These are phyloP conservation scores for Nyctalus aviator DNA, from an alignment of 2,797 vertebrate species.

Conservation along the genomic window DNA sequence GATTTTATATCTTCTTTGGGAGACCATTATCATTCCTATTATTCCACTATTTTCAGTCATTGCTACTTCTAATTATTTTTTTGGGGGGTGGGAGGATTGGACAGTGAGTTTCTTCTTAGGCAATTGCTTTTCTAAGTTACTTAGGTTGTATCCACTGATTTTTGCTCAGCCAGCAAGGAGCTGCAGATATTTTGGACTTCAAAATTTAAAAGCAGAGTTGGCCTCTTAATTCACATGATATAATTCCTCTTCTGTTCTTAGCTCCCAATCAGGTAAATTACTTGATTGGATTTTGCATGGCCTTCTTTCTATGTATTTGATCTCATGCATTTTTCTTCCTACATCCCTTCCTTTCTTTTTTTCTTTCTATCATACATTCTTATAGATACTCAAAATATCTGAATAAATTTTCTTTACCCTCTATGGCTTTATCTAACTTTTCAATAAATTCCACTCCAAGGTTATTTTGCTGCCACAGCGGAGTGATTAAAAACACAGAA, in stretches of 20 bases:
- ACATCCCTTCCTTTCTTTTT: accelerated
- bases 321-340: neutral
- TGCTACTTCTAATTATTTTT: neutral
- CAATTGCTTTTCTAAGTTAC: neutral
- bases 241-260: neutral
- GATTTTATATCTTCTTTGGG: neutral
- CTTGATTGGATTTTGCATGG: neutral
- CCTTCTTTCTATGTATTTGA: neutral
- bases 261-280: neutral
- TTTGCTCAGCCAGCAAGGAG: neutral
- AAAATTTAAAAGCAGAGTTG: neutral
- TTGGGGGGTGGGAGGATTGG: neutral
- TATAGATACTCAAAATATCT: neutral
- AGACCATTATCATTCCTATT: neutral
- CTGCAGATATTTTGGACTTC: neutral
- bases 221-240: neutral
- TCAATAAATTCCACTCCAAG: neutral
- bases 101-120: neutral
- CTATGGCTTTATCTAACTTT: neutral
- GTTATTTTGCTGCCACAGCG: neutral
- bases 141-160: neutral
- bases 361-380: neutral
- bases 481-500: neutral
- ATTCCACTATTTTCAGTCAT: neutral
- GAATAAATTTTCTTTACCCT: neutral